These are phyloP conservation scores for Drosophila simulans DNA, from an alignment of 1,140 invertebrate species.

Conservation along the genomic window DNA sequence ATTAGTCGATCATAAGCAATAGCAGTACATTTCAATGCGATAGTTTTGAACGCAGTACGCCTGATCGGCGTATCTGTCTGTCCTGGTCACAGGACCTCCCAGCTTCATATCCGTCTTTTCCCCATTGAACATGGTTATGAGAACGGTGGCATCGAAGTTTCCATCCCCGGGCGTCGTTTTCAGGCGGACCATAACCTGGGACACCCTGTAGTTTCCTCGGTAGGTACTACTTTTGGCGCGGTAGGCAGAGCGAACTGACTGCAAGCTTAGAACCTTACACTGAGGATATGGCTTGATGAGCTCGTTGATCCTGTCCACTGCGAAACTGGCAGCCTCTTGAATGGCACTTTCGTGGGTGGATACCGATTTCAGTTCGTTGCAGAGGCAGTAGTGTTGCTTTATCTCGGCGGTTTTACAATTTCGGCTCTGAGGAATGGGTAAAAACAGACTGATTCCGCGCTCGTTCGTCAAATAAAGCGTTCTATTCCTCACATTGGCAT, in stretches of 20 bases:
- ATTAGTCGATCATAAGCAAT: no score
- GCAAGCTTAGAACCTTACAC: slow-evolving; percentile 20
- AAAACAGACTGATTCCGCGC: slow-evolving; percentile 90
- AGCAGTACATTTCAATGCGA: slow-evolving; percentile 45
- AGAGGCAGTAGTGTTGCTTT: slow-evolving; percentile 36
- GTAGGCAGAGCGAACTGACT: slow-evolving; percentile 85
- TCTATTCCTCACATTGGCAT: slow-evolving; percentile 53
- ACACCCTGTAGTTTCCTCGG: neutral
- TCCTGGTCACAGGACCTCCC: slow-evolving; percentile 28
- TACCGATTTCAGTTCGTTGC: slow-evolving; percentile 2
- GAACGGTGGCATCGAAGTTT: slow-evolving; percentile 39
- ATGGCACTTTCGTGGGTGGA: neutral
- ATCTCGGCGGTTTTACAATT: slow-evolving; percentile 88
- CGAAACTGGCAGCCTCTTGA: slow-evolving; percentile 21
- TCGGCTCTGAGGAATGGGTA: slow-evolving; percentile 88
- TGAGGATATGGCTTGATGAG: slow-evolving; percentile 10
- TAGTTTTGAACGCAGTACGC: slow-evolving; percentile 37
- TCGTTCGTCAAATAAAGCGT: slow-evolving; percentile 23
- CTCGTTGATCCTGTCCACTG: slow-evolving; percentile 36
- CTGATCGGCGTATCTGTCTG: slow-evolving; percentile 43
- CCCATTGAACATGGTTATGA: neutral
- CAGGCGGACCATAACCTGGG: slow-evolving; percentile 29
- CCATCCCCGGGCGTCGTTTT: slow-evolving; percentile 26
- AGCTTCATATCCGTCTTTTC: slow-evolving; percentile 9
- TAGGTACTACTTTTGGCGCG: neutral